Evolutionary conservation across 30 jellyfish, hydroid and myxozoan genomes (phyloP).

Genomic region (Aurelia aurita): DNA sequence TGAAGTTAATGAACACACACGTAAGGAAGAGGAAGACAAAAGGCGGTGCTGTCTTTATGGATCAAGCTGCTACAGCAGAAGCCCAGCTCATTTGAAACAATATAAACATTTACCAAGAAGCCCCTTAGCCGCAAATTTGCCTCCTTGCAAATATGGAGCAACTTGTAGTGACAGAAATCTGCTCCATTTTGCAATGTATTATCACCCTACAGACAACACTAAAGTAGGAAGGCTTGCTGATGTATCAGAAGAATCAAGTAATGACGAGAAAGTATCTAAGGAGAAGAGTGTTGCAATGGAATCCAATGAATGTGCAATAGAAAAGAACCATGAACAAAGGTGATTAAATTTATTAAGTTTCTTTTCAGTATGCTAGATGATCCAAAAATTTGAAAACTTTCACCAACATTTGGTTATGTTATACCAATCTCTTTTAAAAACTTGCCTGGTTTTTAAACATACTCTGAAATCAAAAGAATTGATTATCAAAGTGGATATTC

Average conservation of each 20-base stretch:
- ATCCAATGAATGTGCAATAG: neutral
- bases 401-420: too few relatives aligned
- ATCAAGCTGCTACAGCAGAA: constrained; percentile 43
- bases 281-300: neutral
- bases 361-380: neutral
- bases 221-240: neutral
- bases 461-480: too few relatives aligned
- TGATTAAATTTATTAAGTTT: neutral
- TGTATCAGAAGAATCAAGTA: neutral
- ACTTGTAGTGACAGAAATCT: constrained; percentile 55
- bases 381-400: neutral
- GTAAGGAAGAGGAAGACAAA: constrained; percentile 15
- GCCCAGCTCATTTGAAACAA: constrained; percentile 31
- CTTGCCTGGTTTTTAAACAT: too few relatives aligned
- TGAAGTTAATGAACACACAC: too few relatives aligned
- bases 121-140: constrained; percentile 13
- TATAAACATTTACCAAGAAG: constrained; percentile 30
- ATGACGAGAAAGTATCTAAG: neutral
- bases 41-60: constrained; percentile 49
- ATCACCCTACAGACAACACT: constrained; percentile 45
- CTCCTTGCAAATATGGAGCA: constrained; percentile 72
- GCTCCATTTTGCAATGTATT: constrained; percentile 71
- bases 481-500: too few relatives aligned
- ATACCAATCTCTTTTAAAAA: too few relatives aligned
- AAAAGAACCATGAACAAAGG: constrained; percentile 8